These are phyloP conservation scores for Caenorhabditis wallacei DNA, from an alignment of 2,888 invertebrate genomes.

Conservation along the genomic window DNA sequence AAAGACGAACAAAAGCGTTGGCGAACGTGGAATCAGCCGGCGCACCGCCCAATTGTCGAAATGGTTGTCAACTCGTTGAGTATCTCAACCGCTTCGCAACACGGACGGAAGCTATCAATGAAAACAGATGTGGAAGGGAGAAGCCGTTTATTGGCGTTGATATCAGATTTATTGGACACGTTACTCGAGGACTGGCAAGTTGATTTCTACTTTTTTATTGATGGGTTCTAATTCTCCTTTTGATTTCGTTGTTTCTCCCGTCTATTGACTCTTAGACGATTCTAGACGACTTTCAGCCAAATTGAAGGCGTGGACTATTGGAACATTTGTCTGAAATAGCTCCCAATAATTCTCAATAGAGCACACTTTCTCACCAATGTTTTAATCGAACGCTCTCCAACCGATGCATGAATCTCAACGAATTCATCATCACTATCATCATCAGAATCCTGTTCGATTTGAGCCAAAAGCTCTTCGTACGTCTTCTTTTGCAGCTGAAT, in stretches of 20 bases:
- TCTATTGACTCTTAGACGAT: neutral
- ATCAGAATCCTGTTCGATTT: conserved; percentile 17
- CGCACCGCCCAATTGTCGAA: conserved; percentile 74
- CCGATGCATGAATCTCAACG: conserved; percentile 38
- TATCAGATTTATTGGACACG: conserved; percentile 96
- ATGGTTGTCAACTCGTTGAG: conserved; percentile 75
- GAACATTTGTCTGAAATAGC: conserved; percentile 41
- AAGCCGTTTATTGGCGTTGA: conserved; percentile 88
- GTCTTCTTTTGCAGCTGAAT: conserved; percentile 46
- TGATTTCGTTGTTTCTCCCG: neutral
- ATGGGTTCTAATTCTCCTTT: neutral
- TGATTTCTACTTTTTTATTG: conserved; percentile 3
- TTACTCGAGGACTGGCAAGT: conserved; percentile 98
- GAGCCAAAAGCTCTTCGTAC: conserved; percentile 32
- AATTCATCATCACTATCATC: conserved; percentile 29
- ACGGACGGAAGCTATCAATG: conserved; percentile 65
- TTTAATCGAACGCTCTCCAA: conserved; percentile 40
- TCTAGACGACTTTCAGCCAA: conserved; percentile 44
- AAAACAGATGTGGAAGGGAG: conserved; percentile 70
- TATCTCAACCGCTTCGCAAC: conserved; percentile 38
- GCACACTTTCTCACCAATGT: conserved; percentile 14
- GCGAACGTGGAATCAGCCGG: conserved; percentile 68
- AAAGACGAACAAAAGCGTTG: conserved; percentile 78
- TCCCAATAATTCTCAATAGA: neutral
- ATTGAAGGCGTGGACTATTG: conserved; percentile 54